A percentile compares a stretch with the other conserved stretches of the same genome.
phyloP scores from a whole-genome alignment of 2,797 vertebrate genomes.

The Phoebastria nigripes region DNA sequence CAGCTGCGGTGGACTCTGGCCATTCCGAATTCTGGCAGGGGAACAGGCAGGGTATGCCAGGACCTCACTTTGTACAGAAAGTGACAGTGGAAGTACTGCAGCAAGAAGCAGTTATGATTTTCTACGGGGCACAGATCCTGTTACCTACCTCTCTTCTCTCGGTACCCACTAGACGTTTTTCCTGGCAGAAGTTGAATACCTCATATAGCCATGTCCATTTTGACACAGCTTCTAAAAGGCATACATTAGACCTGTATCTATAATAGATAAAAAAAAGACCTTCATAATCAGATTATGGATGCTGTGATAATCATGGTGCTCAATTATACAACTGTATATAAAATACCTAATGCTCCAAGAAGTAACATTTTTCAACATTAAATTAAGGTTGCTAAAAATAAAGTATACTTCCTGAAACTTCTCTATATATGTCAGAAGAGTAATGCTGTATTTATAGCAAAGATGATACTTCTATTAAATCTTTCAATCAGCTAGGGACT shows the following conservation, averaged over 20 bases:
- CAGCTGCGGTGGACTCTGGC: constrained; percentile 12
- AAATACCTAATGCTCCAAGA: background rate
- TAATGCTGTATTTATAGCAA: constrained; percentile 23
- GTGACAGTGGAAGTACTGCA: background rate
- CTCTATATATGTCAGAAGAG: background rate
- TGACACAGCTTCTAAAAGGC: background rate
- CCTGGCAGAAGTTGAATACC: background rate
- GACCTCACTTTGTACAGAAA: background rate
- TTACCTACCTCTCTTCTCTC: background rate
- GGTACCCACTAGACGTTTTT: background rate
- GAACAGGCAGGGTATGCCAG: background rate
- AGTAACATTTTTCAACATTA: background rate
- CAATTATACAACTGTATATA: background rate
- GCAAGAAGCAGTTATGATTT: background rate
- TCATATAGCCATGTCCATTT: background rate
- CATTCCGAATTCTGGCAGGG: background rate
- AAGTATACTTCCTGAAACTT: background rate
- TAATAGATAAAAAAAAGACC: background rate
- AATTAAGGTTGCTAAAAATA: constrained; percentile 20
- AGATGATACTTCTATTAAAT: background rate
- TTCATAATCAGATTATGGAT: background rate
- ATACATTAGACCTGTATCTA: background rate
- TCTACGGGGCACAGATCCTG: background rate
- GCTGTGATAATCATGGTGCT: background rate
- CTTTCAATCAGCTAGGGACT: background rate